Evolutionary conservation across 2,888 invertebrate species (phyloP).

Genomic region (Leucophora obtusa): DNA sequence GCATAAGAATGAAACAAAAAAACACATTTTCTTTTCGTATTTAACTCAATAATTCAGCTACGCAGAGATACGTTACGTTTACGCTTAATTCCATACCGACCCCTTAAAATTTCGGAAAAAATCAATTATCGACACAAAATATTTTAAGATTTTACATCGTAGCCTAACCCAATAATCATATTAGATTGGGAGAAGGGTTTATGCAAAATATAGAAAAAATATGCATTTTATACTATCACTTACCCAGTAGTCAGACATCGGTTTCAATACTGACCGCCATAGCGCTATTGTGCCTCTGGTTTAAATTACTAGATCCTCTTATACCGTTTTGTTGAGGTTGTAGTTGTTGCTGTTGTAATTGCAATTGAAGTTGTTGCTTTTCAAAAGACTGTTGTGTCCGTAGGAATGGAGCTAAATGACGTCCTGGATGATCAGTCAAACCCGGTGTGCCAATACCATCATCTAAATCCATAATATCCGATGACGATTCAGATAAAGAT

Average conservation of each 20-base stretch:
- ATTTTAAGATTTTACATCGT: no score
- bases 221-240: conserved; percentile 74
- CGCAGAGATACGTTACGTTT: no score
- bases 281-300: conserved; percentile 85
- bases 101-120: no score
- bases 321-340: conserved; percentile 71
- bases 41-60: no score
- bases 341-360: conserved; percentile 73
- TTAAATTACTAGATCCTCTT: conserved; percentile 72
- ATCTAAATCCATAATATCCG: conserved; percentile 95
- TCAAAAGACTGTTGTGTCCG: conserved; percentile 78
- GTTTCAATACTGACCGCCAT: conserved; percentile 94
- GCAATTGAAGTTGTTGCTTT: conserved; percentile 77
- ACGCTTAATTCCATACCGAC: no score
- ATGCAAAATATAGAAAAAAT: no score
- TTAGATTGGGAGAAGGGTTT: no score
- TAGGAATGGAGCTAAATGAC: conserved; percentile 79
- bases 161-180: no score
- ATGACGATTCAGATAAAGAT: conserved; percentile 92
- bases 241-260: conserved; percentile 97
- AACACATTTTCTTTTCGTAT: no score
- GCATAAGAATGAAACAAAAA: no score
- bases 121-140: no score
- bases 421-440: conserved; percentile 79
- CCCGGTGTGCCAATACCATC: conserved; percentile 84